Base-by-base conservation (phyloP, 1,140 invertebrate genomes). In the Trypoxylus dichotomus region DNA sequence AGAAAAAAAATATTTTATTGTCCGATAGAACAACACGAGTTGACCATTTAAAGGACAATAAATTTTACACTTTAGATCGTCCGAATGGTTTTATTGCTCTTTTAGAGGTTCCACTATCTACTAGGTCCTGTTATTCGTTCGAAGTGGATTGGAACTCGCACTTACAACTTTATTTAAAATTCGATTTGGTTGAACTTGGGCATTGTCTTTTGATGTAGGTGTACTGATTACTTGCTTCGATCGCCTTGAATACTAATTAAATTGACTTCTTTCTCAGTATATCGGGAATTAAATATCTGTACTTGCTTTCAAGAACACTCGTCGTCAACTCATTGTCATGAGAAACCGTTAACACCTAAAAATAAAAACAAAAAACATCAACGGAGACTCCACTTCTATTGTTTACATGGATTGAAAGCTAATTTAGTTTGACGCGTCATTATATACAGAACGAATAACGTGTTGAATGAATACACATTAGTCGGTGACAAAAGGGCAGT, bases 91-190 rank as follows among this genome's bases (percentile, higher is more conserved):
- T 77, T 77, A 77, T 77, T 77, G 73, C 68, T 73, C 76, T 77
- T 77, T 77, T 77, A 77, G 72, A 73, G 76, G 68, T 21, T 74
- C 76, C 68, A 37, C 71, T 77, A 73, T 77, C 76, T 24, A 72
- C 32, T 15, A 74, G 76, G 71, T 60, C 60, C 60, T 77, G 71
- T 74, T 77, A 77, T 77, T 74, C 68, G 25, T 27, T 24, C 29
- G 27, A 19, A 72, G 43, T 43, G 71, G 68, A 47, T 43, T 58
- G 41, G 75, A 24, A 29, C 68, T 41, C 68, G 32, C 58, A 68
- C 71, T 77, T 77, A 77, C 76, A 77, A 77, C 76, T 77, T 77
- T 73, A 77, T 77, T 77, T 77, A 77, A 77, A 77, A 77, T 77
- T 77, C 68, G 68, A 73, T 77, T 77, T 74, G 76, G 76, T 77